Evolutionary conservation across 2,797 vertebrate genomes (phyloP).

Genomic region (Hylomyscus alleni): DNA sequence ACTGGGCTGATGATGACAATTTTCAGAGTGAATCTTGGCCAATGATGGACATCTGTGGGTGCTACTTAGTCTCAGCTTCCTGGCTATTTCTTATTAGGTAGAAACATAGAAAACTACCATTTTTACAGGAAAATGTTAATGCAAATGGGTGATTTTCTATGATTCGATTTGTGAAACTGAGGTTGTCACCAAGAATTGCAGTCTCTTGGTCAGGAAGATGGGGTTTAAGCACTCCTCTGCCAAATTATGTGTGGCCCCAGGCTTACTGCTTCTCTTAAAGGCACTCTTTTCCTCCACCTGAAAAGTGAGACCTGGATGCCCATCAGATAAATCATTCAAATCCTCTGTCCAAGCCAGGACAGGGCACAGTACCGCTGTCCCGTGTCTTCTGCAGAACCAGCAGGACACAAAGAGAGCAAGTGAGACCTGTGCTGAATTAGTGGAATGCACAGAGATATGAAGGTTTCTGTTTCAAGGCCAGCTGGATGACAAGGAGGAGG

Average conservation of each 20-base stretch:
- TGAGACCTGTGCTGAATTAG: neutral
- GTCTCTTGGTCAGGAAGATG: neutral
- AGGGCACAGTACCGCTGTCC: neutral
- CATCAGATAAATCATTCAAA: too few relatives aligned
- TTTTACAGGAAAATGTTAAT: neutral
- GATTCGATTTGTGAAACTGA: neutral
- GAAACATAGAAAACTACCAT: neutral
- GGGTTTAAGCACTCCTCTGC: neutral
- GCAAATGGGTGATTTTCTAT: neutral
- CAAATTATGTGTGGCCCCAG: neutral
- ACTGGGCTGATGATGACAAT: neutral
- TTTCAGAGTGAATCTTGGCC: neutral
- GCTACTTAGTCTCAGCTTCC: neutral
- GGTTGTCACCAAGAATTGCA: neutral
- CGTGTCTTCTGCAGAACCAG: neutral
- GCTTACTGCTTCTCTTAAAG: neutral
- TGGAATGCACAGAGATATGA: neutral
- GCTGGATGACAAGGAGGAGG: neutral
- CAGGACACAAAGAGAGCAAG: fast-evolving
- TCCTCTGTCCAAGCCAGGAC: neutral
- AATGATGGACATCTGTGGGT: neutral
- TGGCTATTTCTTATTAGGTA: neutral
- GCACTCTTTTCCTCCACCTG: neutral
- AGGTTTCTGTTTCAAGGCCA: neutral
- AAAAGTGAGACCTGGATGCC: neutral